A percentile compares a stretch with the other conserved stretches of the same genome.
phyloP scores from a whole-genome alignment of 1,140 invertebrate species.

The Oncopodura yosiiana region DNA sequence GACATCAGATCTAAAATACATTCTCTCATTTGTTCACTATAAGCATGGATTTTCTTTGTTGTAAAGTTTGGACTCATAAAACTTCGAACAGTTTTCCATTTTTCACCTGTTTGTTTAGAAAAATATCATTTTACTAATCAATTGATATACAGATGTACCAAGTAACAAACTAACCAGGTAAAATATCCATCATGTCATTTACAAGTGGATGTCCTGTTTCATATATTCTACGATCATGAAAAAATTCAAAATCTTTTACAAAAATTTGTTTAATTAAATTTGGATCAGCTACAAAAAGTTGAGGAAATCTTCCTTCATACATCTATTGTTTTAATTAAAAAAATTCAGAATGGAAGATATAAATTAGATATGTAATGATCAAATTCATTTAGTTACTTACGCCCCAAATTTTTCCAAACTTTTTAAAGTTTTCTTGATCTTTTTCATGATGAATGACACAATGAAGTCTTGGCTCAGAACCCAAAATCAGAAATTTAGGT shows the following conservation, averaged over 20 bases:
- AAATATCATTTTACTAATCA: slow-evolving; percentile 31
- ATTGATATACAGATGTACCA: neutral
- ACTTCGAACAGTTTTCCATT: slow-evolving; percentile 30
- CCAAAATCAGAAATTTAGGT: slow-evolving; percentile 15
- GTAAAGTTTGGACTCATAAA: slow-evolving; percentile 17
- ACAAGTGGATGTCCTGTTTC: slow-evolving; percentile 24
- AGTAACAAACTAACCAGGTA: slow-evolving; percentile 11
- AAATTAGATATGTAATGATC: too few relatives aligned
- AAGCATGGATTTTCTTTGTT: slow-evolving; percentile 17
- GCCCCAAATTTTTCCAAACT: slow-evolving; percentile 23
- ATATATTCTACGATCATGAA: slow-evolving; percentile 40
- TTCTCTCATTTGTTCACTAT: slow-evolving; percentile 14
- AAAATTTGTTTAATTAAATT: slow-evolving; percentile 45
- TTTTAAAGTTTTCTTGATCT: slow-evolving; percentile 17
- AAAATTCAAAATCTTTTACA: slow-evolving; percentile 48
- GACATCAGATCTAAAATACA: slow-evolving; percentile 7
- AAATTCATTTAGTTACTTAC: slow-evolving; percentile 12
- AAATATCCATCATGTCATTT: slow-evolving; percentile 19
- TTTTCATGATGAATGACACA: slow-evolving; percentile 13
- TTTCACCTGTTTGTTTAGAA: slow-evolving; percentile 45
- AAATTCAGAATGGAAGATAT: too few relatives aligned
- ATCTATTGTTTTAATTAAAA: too few relatives aligned
- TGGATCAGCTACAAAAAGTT: slow-evolving; percentile 36
- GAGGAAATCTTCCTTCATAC: slow-evolving; percentile 16
- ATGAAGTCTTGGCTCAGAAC: slow-evolving; percentile 20